Base-by-base conservation (phyloP, 2,888 invertebrate genomes). In the Spilosoma lubricipeda region DNA sequence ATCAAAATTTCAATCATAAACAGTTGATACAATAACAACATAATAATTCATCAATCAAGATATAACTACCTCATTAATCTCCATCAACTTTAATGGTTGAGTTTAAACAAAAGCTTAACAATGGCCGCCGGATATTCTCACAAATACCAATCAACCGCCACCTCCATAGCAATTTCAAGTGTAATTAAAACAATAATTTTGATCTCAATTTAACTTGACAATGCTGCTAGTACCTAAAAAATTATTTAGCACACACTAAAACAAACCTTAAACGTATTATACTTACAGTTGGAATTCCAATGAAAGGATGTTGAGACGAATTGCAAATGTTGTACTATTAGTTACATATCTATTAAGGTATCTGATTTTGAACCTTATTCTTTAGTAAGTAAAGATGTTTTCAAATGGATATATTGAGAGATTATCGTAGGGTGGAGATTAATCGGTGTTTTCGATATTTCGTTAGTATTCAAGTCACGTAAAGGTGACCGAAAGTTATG, bases 381-480 rank as follows among this genome's bases (percentile, higher is more conserved):
- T 11, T 13, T 27, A 33, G 1, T 2, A 0, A 13, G 52, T 73
- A 74, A 73, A 64, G 68, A 67, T 30, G 30, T 33, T 7, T 27
- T 11, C 13, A 23, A 65, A 13, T 18, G 27, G 33, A 30, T 48
- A 36, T 20, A 39, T 73, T 36, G 33, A 65, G 36, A 33, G 67
- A 68, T 67, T 36, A 67, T 45, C 64, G 42, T 45, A 48, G 20
- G 65, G 59, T 1, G 48, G 9, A 67, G 68, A 70, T 63, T 71
- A 73, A 78, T 76, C 75, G 75, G 75, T 72, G 67, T 75, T 78
- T 76, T 71, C 67, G 74, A 73, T 78, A 74, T 72, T 74, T 72
- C 68, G 69, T 81, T 81, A 80, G 71, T 78, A 82, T 82, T 79
- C 81, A 75, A 70, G 72, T 69, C 82, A 83, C 81, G 82, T 79